A percentile compares a stretch with the other conserved stretches of the same genome.
Evolutionary conservation across 2,888 invertebrate genomes (phyloP).

Genomic region (Melieria picta): DNA sequence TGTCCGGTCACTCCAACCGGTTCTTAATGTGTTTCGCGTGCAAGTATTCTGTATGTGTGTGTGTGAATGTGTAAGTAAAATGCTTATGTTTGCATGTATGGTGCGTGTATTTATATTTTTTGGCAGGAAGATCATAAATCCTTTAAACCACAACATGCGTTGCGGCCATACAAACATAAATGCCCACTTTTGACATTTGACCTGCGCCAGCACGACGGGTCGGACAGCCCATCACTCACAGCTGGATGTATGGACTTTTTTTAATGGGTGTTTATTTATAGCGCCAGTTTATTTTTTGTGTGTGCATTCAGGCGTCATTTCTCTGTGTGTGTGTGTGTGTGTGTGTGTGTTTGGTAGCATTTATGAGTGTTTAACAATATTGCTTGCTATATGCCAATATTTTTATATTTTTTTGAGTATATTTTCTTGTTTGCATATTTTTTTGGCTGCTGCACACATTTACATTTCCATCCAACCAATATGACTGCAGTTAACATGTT

Average conservation of each 20-base stretch:
- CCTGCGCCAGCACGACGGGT: neutral
- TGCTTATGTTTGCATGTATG: neutral
- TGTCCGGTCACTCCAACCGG: too few species aligned
- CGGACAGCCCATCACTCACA: neutral
- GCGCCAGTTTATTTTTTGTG: neutral
- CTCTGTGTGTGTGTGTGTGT: neutral
- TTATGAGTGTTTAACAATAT: slow-evolving; percentile 12
- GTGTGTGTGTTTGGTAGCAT: slow-evolving; percentile 3
- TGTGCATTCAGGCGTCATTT: neutral
- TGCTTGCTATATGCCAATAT: too few species aligned
- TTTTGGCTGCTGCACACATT: too few species aligned
- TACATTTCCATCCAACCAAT: too few species aligned
- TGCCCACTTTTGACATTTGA: slow-evolving; percentile 25
- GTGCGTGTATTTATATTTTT: neutral
- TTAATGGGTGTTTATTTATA: neutral
- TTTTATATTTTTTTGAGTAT: too few species aligned
- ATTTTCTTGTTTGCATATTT: too few species aligned
- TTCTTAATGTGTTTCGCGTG: too few species aligned
- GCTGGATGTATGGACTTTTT: neutral
- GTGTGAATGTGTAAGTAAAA: neutral
- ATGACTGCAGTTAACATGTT: too few species aligned
- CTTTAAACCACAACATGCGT: slow-evolving; percentile 27
- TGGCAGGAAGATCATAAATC: slow-evolving; percentile 14
- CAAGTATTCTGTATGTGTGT: neutral
- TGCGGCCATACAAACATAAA: slow-evolving; percentile 21